These are phyloP conservation scores for Polydrusus pterygomalis DNA, from an alignment of 2,888 invertebrate genomes.

Conservation along the genomic window DNA sequence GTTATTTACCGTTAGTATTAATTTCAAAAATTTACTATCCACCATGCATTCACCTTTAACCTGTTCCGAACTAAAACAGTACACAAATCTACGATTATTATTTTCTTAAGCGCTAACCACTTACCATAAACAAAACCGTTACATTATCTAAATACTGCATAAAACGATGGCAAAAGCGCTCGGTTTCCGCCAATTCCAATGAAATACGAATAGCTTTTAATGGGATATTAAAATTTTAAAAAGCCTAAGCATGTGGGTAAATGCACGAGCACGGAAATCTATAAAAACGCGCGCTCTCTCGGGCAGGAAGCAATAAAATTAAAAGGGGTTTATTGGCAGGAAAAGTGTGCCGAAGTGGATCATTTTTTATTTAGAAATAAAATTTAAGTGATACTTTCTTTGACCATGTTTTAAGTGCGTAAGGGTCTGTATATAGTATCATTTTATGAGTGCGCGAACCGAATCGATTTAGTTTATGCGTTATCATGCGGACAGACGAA, in stretches of 20 bases:
- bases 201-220: conserved; percentile 54
- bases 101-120: conserved; percentile 40
- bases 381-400: conserved; percentile 23
- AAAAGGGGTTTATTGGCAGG: conserved; percentile 39
- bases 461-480: too few species aligned
- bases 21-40: background rate
- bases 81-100: conserved; percentile 31
- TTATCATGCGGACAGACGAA: too few species aligned
- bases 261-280: conserved; percentile 31
- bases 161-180: conserved; percentile 26
- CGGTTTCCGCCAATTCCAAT: conserved; percentile 40
- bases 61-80: background rate
- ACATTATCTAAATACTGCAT: conserved; percentile 50
- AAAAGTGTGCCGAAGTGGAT: conserved; percentile 34
- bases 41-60: background rate
- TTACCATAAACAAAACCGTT: conserved; percentile 51
- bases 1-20: background rate
- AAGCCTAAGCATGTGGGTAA: conserved; percentile 47
- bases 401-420: conserved; percentile 3
- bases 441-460: background rate
- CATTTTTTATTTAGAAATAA: conserved; percentile 37
- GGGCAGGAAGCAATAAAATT: conserved; percentile 38
- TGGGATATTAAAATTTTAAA: conserved; percentile 52
- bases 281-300: conserved; percentile 37
- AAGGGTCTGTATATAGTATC: background rate